These are phyloP conservation scores for Agrochola macilenta DNA, from an alignment of 2,888 invertebrate genomes.

Conservation along the genomic window DNA sequence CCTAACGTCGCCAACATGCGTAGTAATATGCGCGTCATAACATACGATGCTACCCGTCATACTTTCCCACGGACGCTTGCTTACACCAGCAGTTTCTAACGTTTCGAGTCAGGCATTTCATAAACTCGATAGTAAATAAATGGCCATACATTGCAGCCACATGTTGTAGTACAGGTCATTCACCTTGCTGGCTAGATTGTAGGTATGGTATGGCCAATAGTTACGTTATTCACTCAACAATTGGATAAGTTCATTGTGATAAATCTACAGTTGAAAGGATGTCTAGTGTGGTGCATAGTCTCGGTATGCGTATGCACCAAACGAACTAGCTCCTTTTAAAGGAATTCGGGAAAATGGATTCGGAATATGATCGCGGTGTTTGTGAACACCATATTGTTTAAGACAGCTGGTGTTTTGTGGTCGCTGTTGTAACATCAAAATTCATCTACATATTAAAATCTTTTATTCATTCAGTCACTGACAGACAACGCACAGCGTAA, in stretches of 20 bases:
- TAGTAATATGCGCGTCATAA: slow-evolving; percentile 5
- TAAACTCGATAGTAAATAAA: slow-evolving; percentile 47
- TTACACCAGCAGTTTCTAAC: slow-evolving; percentile 24
- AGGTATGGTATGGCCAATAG: slow-evolving; percentile 21
- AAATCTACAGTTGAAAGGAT: slow-evolving; percentile 27
- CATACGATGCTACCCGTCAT: slow-evolving; percentile 2
- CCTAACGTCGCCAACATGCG: neutral
- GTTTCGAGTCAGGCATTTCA: slow-evolving; percentile 13
- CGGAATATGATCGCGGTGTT: neutral
- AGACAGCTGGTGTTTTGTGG: neutral
- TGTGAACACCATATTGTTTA: neutral
- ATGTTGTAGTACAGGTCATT: slow-evolving; percentile 25
- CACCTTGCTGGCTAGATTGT: slow-evolving; percentile 26
- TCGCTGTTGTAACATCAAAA: neutral
- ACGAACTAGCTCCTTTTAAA: neutral
- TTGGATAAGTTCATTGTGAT: slow-evolving; percentile 30
- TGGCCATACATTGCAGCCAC: neutral
- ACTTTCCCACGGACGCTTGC: slow-evolving; percentile 42
- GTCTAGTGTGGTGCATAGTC: neutral
- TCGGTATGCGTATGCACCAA: neutral
- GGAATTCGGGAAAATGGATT: neutral
- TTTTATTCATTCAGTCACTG: too few species aligned
- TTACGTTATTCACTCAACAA: slow-evolving; percentile 26
- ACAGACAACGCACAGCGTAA: neutral
- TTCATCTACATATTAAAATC: neutral